Conservation (phyloP, 2,888 invertebrate genomes). For the Callyntrura guangdongensis region DNA sequence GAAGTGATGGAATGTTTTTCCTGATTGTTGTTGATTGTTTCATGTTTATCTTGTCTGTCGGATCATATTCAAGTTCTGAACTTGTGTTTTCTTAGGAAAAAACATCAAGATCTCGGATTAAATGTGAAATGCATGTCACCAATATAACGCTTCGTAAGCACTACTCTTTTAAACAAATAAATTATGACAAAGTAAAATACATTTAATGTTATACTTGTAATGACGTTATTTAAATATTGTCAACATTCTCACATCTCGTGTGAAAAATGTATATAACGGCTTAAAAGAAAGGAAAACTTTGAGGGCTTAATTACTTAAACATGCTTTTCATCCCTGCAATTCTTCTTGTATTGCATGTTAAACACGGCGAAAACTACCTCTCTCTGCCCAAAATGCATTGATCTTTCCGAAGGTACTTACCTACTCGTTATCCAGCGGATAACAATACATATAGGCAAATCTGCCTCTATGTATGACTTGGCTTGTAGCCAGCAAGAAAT, state of each 20-base stretch:
- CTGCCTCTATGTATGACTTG: background rate
- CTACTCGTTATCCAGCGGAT: background rate
- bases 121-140: background rate
- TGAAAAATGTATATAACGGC: too few species aligned
- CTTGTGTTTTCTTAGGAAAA: background rate
- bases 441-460: background rate
- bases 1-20: conserved; percentile 28
- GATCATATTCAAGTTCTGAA: conserved; percentile 32
- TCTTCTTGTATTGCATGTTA: too few species aligned
- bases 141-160: background rate
- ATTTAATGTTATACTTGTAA: background rate
- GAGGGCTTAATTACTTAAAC: conserved; percentile 3
- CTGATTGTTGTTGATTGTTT: conserved; percentile 52
- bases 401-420: conserved; percentile 12
- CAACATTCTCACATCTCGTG: too few species aligned
- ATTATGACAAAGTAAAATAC: background rate
- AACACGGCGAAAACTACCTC: too few species aligned
- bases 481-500: conserved; percentile 13
- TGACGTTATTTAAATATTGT: background rate
- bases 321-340: background rate
- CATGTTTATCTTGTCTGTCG: conserved; percentile 44
- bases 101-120: background rate
- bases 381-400: background rate
- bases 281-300: background rate
- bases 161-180: background rate